Conservation (phyloP, 2,888 invertebrate genomes). For the Leptothorax acervorum region DNA sequence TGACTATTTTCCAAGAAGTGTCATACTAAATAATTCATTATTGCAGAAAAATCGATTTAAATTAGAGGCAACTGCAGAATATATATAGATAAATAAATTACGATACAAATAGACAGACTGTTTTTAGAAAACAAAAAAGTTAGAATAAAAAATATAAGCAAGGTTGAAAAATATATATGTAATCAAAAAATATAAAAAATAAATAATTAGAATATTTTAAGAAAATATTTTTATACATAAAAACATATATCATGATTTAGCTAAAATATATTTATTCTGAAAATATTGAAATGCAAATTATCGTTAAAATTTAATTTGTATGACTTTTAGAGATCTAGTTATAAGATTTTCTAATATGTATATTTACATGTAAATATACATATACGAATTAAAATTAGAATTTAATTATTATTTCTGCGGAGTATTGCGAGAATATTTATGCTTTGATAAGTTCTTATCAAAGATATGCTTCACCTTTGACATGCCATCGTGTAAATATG, state of each 20-base stretch:
- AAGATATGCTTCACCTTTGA: slow-evolving; percentile 29
- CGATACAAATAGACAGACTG: background rate
- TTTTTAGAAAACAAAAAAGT: background rate
- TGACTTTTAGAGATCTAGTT: background rate
- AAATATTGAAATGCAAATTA: background rate
- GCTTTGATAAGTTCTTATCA: slow-evolving; percentile 19
- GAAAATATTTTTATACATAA: background rate
- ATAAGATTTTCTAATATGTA: background rate
- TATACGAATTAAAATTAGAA: background rate
- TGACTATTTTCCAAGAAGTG: background rate
- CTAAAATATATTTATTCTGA: background rate
- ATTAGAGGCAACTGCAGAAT: background rate
- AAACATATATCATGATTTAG: background rate
- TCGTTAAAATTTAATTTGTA: background rate
- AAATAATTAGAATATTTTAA: background rate
- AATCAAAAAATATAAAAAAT: background rate
- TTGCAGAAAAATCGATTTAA: slow-evolving; percentile 1
- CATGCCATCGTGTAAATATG: background rate
- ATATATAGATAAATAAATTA: background rate
- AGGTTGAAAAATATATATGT: background rate
- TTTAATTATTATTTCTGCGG: slow-evolving; percentile 1
- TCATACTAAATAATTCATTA: background rate
- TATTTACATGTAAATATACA: background rate
- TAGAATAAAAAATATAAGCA: background rate
- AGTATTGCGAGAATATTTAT: background rate